Conservation (phyloP, 2,113 vertebrate species). For the Nyctibius bracteatus region DNA sequence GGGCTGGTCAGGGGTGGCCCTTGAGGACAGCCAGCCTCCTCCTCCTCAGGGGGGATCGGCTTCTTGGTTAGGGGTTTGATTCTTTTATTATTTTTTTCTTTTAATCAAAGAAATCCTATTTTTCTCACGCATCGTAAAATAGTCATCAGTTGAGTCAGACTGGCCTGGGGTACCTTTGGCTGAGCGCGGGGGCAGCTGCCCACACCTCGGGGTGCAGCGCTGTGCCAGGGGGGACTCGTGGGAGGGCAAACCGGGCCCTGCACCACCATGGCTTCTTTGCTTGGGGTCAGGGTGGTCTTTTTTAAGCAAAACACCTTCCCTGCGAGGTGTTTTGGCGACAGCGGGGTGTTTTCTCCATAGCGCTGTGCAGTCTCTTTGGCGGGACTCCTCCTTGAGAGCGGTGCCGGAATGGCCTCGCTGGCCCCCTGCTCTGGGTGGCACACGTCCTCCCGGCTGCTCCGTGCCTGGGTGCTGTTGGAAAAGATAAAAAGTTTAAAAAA, state of each 20-base stretch:
- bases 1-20: slow-evolving; percentile 39
- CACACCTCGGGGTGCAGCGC: neutral
- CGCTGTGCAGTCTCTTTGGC: slow-evolving; percentile 56
- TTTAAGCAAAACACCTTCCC: slow-evolving; percentile 21
- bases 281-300: neutral
- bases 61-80: neutral
- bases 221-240: rapidly evolving
- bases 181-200: neutral
- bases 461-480: slow-evolving; percentile 1
- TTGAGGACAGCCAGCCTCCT: slow-evolving; percentile 31
- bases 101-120: slow-evolving; percentile 77
- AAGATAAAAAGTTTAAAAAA: neutral
- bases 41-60: neutral
- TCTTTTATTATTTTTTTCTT: slow-evolving; percentile 20
- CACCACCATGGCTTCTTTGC: neutral
- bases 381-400: neutral
- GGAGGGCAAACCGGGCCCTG: neutral
- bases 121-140: slow-evolving; percentile 68
- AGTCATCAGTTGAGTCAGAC: slow-evolving; percentile 51
- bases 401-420: slow-evolving; percentile 28
- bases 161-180: slow-evolving; percentile 9
- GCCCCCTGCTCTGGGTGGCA: neutral
- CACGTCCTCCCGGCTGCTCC: neutral
- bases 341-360: slow-evolving; percentile 75
- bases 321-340: slow-evolving; percentile 66